Conservation (phyloP, 2,797 vertebrate species). For the Halcyon badia region DNA sequence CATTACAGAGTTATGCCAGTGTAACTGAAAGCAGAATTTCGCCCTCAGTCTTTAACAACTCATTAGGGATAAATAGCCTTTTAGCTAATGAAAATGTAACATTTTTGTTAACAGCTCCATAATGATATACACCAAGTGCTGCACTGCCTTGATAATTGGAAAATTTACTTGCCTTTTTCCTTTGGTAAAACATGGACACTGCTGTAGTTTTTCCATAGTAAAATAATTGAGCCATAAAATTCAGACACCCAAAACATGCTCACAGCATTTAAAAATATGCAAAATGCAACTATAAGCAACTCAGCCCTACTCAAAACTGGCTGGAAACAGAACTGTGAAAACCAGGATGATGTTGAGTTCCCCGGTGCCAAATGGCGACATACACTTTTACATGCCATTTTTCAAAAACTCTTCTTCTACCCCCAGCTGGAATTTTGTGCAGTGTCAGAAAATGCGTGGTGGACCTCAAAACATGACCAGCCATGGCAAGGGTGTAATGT, state of each 20-base stretch:
- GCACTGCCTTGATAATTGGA: conserved; percentile 40
- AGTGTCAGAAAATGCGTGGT: neutral
- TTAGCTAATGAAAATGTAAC: conserved; percentile 61
- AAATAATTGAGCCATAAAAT: conserved; percentile 61
- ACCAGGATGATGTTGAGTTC: neutral
- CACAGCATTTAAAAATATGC: neutral
- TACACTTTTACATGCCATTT: neutral
- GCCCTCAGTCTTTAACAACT: conserved; percentile 39
- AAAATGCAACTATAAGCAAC: conserved; percentile 1
- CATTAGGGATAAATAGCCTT: conserved; percentile 73
- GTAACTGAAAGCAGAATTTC: conserved; percentile 50
- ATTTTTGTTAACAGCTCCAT: conserved; percentile 53
- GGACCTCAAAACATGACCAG: neutral
- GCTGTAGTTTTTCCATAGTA: neutral
- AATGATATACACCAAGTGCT: conserved; percentile 47
- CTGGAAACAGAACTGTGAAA: neutral
- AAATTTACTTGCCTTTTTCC: conserved; percentile 41
- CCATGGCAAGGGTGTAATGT: neutral
- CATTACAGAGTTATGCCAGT: conserved; percentile 26
- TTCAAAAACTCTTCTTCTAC: neutral
- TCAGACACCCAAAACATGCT: neutral
- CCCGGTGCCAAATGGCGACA: neutral
- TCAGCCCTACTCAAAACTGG: neutral
- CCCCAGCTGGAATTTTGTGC: neutral
- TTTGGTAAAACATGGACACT: conserved; percentile 15